Base-by-base conservation (phyloP, 2,797 vertebrate species). In the Coracias cyanogaster region DNA sequence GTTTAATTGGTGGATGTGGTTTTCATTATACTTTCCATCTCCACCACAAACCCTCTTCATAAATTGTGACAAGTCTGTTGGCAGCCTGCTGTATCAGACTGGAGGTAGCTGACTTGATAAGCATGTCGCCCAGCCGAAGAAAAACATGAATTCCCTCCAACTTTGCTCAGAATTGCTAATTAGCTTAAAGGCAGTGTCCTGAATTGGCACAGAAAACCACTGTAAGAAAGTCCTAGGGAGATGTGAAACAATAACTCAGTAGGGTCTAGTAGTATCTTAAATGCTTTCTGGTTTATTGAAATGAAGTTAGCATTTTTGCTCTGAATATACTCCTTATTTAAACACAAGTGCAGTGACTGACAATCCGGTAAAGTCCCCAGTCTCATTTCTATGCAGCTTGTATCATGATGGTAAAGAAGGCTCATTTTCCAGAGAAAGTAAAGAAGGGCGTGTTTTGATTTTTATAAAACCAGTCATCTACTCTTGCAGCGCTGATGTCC, bases 1-100 rank as follows among this genome's bases (percentile, higher is more conserved):
- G 71, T 94, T 95, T 96, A 95, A 96, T 95, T 82, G 91, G 83
- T 80, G 91, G 74, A 96, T 90, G 93, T 92, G 93, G 90, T 90
- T 96, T 95, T 82, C 66, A 90, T 93, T 94, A 80, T 58, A 64
- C 20, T 87, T 92, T 73, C 51, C 64, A 62, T 90, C 82, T 79
- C 49, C n/a, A 92, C 90, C 86, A 77, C 83, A 95, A 95, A 89
- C 57, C 29, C 37, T 86, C 60, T 86, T 90, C 93, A 92, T 85
- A 89, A 93, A 83, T 85, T 73, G 57, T 94, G 91, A 95, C 86
- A 91, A 89, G 83, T 51, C 90, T 95, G 71, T 84, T 93, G 91
- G 96, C 94, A 96, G 85, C 19, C 83, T 94, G 73, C 78, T 86
- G 64, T 67, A 94, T 92, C 88, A 95, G 91, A 86, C 88, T 89